Base-by-base conservation (phyloP, 2,113 vertebrate species). In the Kryptolebias marmoratus region DNA sequence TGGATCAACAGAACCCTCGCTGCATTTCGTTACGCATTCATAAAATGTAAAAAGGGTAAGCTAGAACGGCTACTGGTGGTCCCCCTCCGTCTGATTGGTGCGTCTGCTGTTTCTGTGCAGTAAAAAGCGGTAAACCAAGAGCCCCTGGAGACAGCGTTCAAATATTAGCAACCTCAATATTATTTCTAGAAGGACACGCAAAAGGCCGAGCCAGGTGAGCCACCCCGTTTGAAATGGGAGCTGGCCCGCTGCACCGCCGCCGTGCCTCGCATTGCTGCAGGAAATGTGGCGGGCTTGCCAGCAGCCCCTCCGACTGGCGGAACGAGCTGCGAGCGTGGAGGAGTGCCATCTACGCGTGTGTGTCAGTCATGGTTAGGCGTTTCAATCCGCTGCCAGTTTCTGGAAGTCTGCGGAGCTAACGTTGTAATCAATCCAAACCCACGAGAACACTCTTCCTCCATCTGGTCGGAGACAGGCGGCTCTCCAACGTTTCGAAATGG, bases 91-190 rank as follows among this genome's bases (percentile, higher is more conserved):
- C 75, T 87, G 85, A 88, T 89, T 88, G 86, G 87, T 89, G 73
- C 82, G 62, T 87, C 81, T 72, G 81, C 86, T 90, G 87, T 91
- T 78, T 88, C 85, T 68, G 80, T 86, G 88, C 85, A 69, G 56
- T 45, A 52, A 73, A 60, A 75, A 45, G 72, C 72, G 85, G 84
- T 68, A 72, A 77, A 73, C 67, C 73, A 71, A 89, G 81, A 85
- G 79, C 81, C 89, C 90, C 87, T 82, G 81, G 91, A 93, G 91
- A 94, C 90, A 93, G 86, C 79, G 75, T 90, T 91, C 87, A 92
- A 90, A 94, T 92, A 92, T 89, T 82, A 90, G 81, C 83, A 88
- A 86, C 83, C 60, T 72, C 49, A 82, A 87, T 92, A 92, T 91
- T 91, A 93, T 93, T 93, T 93, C 85, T 83, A 93, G 91, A 90